Evolutionary conservation across 2,113 vertebrate genomes (phyloP).

Genomic region (Microcebus ravelobensis): DNA sequence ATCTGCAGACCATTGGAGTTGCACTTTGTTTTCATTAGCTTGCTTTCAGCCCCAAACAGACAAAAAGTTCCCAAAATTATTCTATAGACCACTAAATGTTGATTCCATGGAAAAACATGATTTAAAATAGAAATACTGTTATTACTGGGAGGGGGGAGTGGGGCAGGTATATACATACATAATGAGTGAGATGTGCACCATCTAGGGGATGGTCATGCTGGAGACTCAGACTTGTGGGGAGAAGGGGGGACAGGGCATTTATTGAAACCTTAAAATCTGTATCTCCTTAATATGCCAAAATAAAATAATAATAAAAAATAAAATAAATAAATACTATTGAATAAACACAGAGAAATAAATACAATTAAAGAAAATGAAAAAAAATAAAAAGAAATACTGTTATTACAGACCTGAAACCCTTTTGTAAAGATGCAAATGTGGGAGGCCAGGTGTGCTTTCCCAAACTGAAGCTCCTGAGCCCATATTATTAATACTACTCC

Average conservation of each 20-base stretch:
- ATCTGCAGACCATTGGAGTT: neutral
- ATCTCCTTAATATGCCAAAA: too few species aligned
- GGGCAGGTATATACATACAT: too few species aligned
- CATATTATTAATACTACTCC: neutral
- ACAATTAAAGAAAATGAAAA: too few species aligned
- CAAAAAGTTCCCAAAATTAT: constrained; percentile 18
- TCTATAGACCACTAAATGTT: constrained; percentile 21
- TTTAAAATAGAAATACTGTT: constrained; percentile 40
- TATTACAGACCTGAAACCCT: neutral
- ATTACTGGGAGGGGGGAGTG: neutral
- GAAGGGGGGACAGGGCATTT: too few species aligned
- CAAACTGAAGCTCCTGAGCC: neutral
- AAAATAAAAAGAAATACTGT: neutral
- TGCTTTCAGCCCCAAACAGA: constrained; percentile 47
- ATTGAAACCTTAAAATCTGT: too few species aligned
- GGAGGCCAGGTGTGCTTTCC: neutral
- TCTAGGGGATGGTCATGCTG: too few species aligned
- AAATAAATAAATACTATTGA: too few species aligned
- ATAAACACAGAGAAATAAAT: too few species aligned
- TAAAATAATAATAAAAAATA: too few species aligned
- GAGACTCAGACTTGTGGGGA: too few species aligned
- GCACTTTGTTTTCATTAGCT: constrained; percentile 54
- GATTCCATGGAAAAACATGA: constrained; percentile 42
- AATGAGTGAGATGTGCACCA: too few species aligned
- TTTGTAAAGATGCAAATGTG: constrained; percentile 4